Evolutionary conservation across 1,140 invertebrate species (phyloP).

Genomic region (Megalopta genalis): DNA sequence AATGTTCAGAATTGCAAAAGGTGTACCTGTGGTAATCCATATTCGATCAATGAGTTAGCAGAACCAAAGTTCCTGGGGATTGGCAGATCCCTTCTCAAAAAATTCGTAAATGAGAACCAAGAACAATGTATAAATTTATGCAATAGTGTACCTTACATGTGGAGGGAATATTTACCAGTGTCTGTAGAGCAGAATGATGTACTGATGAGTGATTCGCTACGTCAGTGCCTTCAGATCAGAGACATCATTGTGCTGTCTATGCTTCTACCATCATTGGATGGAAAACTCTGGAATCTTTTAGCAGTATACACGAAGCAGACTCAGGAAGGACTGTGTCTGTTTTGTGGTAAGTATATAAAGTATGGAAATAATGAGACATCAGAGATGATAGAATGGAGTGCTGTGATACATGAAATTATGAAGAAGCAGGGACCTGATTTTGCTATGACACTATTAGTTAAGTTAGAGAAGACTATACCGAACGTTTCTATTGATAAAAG

Average conservation of each 20-base stretch:
- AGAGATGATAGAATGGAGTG: constrained; percentile 70
- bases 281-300: constrained; percentile 67
- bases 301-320: constrained; percentile 59
- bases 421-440: constrained; percentile 67
- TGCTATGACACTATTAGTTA: constrained; percentile 68
- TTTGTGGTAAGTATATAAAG: constrained; percentile 61
- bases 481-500: constrained; percentile 68
- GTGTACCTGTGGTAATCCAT: constrained; percentile 69
- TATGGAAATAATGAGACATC: constrained; percentile 40
- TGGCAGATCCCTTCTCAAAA: constrained; percentile 67
- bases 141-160: constrained; percentile 82
- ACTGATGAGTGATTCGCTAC: constrained; percentile 56
- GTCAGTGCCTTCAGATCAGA: constrained; percentile 68
- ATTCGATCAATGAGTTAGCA: constrained; percentile 41
- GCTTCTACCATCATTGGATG: constrained; percentile 65
- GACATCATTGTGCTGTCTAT: constrained; percentile 69
- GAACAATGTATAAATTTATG: constrained; percentile 74
- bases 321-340: constrained; percentile 68
- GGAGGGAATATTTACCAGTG: constrained; percentile 74
- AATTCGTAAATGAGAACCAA: constrained; percentile 53
- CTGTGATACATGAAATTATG: constrained; percentile 67
- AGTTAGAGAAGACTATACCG: constrained; percentile 67
- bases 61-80: constrained; percentile 72
- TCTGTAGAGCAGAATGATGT: constrained; percentile 50
- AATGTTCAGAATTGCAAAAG: constrained; percentile 61